Percentiles rank a stretch among this genome's conserved stretches.
phyloP scores from a whole-genome alignment of 2,113 vertebrate species.

The Ivindomyrus marchei region DNA sequence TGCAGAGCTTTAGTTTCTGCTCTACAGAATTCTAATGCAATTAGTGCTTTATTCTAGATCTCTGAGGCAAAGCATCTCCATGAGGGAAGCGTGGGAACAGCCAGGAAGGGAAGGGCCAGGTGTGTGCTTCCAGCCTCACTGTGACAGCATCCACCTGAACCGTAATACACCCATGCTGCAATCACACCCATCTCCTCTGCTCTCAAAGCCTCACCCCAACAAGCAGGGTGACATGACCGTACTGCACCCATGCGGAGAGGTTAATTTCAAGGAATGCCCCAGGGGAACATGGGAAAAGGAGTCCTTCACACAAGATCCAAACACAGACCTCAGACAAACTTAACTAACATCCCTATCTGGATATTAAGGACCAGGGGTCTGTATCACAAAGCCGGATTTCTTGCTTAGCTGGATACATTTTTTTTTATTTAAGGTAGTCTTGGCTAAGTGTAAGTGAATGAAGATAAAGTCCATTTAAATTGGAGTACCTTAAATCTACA shows the following conservation, averaged over 20 bases:
- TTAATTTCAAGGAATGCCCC: background rate
- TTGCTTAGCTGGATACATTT: background rate
- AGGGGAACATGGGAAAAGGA: background rate
- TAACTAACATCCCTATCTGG: background rate
- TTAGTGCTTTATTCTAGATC: background rate
- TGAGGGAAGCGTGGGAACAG: background rate
- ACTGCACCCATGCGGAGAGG: background rate
- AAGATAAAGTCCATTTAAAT: background rate
- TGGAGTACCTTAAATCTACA: background rate
- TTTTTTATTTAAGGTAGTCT: background rate
- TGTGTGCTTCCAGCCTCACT: background rate
- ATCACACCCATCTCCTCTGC: background rate
- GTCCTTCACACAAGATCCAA: background rate
- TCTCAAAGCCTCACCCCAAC: background rate
- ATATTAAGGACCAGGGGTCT: background rate
- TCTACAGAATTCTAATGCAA: background rate
- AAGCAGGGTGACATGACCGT: background rate
- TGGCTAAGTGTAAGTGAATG: background rate
- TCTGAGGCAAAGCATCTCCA: background rate
- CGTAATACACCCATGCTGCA: background rate
- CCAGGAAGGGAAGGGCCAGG: background rate
- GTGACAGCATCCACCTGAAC: background rate
- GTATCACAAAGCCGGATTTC: background rate
- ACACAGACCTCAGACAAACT: background rate
- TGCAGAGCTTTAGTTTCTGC: background rate